A percentile compares a stretch with the other conserved stretches of the same genome.
Evolutionary conservation across 2,888 invertebrate genomes (phyloP).

Genomic region (Mermis nigrescens): DNA sequence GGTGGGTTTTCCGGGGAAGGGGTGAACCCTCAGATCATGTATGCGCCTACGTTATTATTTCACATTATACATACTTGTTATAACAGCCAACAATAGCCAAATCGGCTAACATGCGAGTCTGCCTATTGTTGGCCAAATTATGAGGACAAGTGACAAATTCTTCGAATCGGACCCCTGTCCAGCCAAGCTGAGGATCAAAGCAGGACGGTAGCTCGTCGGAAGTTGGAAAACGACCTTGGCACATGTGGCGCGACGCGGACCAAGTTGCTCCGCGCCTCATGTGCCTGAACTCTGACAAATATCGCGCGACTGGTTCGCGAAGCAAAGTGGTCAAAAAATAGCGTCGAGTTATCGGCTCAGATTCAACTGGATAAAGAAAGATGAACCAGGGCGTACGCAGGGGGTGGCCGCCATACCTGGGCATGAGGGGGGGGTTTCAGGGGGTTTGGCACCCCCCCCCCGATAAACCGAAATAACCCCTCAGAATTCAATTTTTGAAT

Average conservation of each 20-base stretch:
- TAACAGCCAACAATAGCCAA: conserved; percentile 85
- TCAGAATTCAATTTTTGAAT: no score
- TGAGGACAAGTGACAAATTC: conserved; percentile 75
- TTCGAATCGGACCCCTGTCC: conserved; percentile 60
- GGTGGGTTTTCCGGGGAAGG: conserved; percentile 15
- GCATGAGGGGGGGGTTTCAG: no score
- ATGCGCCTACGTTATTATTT: no score
- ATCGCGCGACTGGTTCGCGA: conserved; percentile 75
- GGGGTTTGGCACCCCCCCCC: no score
- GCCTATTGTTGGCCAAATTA: conserved; percentile 84
- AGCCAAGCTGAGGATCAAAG: conserved; percentile 32
- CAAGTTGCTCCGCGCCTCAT: conserved; percentile 53
- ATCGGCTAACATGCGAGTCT: conserved; percentile 93
- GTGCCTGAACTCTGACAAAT: conserved; percentile 87
- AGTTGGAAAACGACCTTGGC: conserved; percentile 44
- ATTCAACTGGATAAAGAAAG: no score
- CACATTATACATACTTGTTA: no score
- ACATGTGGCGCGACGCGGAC: conserved; percentile 32
- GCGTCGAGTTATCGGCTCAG: conserved; percentile 38
- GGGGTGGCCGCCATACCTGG: no score
- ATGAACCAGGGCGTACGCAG: no score
- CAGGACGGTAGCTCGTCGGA: conserved; percentile 55
- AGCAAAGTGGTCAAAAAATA: conserved; percentile 91
- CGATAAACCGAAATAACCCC: no score
- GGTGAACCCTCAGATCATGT: conserved; percentile 13